These are phyloP conservation scores for Bombyx mandarina DNA, from an alignment of 1,140 invertebrate genomes.

Conservation along the genomic window DNA sequence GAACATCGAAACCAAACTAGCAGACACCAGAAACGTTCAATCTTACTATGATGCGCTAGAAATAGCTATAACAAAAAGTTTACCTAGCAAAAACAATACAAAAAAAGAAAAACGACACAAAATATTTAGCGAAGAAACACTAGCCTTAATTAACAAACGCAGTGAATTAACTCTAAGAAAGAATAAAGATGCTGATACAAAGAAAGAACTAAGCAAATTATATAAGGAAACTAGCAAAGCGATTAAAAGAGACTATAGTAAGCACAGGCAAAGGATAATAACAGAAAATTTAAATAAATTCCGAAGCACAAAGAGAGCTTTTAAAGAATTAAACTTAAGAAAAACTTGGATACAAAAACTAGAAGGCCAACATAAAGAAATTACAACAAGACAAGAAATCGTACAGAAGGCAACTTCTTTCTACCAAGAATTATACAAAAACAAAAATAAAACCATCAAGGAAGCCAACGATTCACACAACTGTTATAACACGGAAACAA, in stretches of 20 bases:
- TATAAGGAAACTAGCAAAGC: conserved; percentile 6
- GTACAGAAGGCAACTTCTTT: conserved; percentile 3
- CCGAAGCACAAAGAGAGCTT: conserved; percentile 5
- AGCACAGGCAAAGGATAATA: neutral
- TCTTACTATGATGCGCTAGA: neutral
- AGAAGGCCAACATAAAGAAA: conserved; percentile 5
- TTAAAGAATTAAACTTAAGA: conserved; percentile 3
- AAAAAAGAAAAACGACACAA: neutral
- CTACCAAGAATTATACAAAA: conserved; percentile 1
- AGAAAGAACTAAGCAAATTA: conserved; percentile 8
- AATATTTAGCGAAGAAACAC: too few relatives aligned
- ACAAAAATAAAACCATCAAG: neutral
- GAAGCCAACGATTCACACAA: conserved; percentile 1
- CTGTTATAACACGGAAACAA: neutral
- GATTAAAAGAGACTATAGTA: conserved; percentile 5
- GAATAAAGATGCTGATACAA: neutral
- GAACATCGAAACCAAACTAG: too few relatives aligned
- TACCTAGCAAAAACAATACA: neutral
- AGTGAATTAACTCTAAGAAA: too few relatives aligned
- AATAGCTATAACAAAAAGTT: conserved; percentile 2
- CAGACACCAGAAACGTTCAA: neutral
- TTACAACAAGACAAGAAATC: conserved; percentile 5
- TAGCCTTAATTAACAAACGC: too few relatives aligned
- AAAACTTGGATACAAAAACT: conserved; percentile 8
- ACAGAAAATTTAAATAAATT: neutral